Evolutionary conservation across 1,140 invertebrate genomes (phyloP).

Genomic region (Pemphigus obesinymphae): DNA sequence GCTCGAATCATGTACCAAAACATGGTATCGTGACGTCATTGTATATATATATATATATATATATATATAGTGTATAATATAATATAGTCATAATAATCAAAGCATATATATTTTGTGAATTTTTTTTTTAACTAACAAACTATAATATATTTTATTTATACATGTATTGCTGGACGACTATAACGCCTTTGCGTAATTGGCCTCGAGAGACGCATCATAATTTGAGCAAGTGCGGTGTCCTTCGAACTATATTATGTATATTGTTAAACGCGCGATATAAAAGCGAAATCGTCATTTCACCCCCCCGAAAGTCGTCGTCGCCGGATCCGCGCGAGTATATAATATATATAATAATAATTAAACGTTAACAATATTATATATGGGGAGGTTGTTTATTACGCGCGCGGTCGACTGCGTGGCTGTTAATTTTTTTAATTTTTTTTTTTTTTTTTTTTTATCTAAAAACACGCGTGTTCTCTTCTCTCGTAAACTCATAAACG

Average conservation of each 20-base stretch:
- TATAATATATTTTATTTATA: background rate
- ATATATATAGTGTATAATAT: background rate
- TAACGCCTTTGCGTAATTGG: conserved; percentile 30
- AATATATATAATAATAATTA: conserved; percentile 32
- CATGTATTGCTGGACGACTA: background rate
- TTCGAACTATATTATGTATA: background rate
- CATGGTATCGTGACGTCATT: background rate
- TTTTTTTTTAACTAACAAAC: background rate
- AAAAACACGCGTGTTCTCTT: conserved; percentile 30
- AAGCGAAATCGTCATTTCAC: conserved; percentile 24
- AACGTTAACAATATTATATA: conserved; percentile 19
- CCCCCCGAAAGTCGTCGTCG: background rate
- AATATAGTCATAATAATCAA: background rate
- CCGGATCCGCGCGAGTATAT: background rate
- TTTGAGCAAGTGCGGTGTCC: background rate
- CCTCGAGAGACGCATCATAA: conserved; percentile 32
- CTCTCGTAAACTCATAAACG: conserved; percentile 37
- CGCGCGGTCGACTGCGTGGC: conserved; percentile 11
- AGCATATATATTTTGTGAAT: background rate
- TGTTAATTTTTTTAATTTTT: conserved; percentile 32
- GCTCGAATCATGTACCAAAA: background rate
- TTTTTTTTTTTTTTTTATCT: conserved; percentile 10
- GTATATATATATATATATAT: no score
- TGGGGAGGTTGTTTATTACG: conserved; percentile 17
- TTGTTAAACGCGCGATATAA: conserved; percentile 18